Evolutionary conservation across 2,888 invertebrate genomes (phyloP).

Genomic region (Leucania comma): DNA sequence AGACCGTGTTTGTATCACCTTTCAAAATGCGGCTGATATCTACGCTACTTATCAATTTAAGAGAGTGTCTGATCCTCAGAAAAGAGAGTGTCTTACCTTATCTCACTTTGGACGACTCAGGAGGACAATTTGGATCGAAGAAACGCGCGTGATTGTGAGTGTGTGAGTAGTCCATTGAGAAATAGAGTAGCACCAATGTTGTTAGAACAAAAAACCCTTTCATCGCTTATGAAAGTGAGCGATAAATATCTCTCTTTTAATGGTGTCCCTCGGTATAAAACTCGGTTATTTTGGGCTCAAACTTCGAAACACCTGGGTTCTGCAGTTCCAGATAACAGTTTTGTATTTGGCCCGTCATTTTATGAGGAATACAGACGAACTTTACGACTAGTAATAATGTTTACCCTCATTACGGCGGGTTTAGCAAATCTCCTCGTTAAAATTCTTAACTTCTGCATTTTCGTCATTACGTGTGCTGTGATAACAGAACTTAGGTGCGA

Average conservation of each 20-base stretch:
- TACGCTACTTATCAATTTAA: too few species aligned
- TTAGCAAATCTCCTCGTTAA: constrained; percentile 16
- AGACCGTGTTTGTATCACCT: neutral
- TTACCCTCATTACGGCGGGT: constrained; percentile 29
- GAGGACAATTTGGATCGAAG: neutral
- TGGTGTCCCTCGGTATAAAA: neutral
- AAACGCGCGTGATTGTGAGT: too few species aligned
- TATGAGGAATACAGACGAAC: constrained; percentile 22
- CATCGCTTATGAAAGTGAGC: neutral
- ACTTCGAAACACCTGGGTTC: constrained; percentile 21
- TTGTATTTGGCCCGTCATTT: constrained; percentile 16
- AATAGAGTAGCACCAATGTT: neutral
- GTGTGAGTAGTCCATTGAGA: neutral
- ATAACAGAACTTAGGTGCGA: neutral
- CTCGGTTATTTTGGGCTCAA: constrained; percentile 19
- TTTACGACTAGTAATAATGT: constrained; percentile 44
- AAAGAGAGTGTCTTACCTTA: neutral
- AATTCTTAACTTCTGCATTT: constrained; percentile 20
- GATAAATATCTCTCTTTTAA: constrained; percentile 5
- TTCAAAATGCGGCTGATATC: too few species aligned
- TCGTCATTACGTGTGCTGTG: neutral
- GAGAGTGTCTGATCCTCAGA: too few species aligned
- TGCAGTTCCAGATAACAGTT: constrained; percentile 48
- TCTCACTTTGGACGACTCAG: neutral
- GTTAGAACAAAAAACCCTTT: neutral